A percentile compares a stretch with the other conserved stretches of the same genome.
These are phyloP conservation scores for Drosophila prostipennis DNA, from an alignment of 2,888 invertebrate species.

Conservation along the genomic window DNA sequence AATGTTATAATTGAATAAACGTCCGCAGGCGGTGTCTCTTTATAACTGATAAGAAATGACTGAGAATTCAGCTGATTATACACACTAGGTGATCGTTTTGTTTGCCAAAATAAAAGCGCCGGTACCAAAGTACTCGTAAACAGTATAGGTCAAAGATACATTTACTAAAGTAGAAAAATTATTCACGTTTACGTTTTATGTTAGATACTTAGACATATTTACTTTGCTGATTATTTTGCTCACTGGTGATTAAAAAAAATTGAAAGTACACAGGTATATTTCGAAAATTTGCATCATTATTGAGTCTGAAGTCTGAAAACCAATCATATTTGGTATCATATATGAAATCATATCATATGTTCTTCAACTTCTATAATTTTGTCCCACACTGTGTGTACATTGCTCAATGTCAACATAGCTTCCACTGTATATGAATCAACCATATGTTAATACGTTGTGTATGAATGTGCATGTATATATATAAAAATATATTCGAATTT, in stretches of 20 bases:
- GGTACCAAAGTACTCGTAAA: slow-evolving; percentile 9
- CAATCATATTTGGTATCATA: too few species aligned
- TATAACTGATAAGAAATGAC: slow-evolving; percentile 31
- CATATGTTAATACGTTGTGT: slow-evolving; percentile 10
- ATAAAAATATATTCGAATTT: slow-evolving; percentile 13
- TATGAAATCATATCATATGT: too few species aligned
- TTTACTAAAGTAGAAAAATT: neutral
- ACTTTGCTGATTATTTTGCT: neutral
- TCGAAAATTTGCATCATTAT: too few species aligned
- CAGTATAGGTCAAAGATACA: slow-evolving; percentile 15
- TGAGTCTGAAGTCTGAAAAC: too few species aligned
- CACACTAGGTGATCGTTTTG: neutral
- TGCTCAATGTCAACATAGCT: neutral
- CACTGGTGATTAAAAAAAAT: neutral
- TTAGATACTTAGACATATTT: neutral
- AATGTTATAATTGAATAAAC: neutral
- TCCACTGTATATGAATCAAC: neutral
- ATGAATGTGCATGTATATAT: neutral
- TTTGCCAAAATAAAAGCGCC: slow-evolving; percentile 20
- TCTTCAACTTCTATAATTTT: neutral
- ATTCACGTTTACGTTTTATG: neutral
- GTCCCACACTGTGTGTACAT: neutral
- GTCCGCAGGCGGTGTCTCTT: slow-evolving; percentile 26
- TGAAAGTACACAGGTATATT: too few species aligned
- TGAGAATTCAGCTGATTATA: slow-evolving; percentile 25